phyloP scores from a whole-genome alignment of 2,113 vertebrate genomes.

The Cyprinus carpio region DNA sequence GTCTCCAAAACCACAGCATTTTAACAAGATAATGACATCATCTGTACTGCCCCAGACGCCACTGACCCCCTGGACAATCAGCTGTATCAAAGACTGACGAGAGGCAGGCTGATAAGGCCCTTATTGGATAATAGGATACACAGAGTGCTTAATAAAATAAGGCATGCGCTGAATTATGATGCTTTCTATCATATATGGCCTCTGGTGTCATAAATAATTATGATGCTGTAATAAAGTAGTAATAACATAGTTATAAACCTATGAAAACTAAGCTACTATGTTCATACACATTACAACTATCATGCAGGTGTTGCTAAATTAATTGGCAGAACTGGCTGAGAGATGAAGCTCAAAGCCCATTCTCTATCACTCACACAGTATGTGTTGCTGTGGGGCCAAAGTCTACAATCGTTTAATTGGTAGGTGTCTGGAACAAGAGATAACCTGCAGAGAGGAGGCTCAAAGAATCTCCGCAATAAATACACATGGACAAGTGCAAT shows the following conservation, averaged over 20 bases:
- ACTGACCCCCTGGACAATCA: slow-evolving; percentile 29
- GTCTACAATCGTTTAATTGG: slow-evolving; percentile 56
- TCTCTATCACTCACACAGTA: slow-evolving; percentile 15
- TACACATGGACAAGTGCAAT: slow-evolving; percentile 39
- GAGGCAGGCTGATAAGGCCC: slow-evolving; percentile 31
- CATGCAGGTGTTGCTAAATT: slow-evolving; percentile 34
- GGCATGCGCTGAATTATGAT: slow-evolving; percentile 41
- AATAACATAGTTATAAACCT: not conserved
- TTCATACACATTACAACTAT: slow-evolving; percentile 12
- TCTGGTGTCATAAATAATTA: slow-evolving; percentile 15
- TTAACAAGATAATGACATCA: slow-evolving; percentile 53
- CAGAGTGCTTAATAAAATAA: slow-evolving; percentile 43
- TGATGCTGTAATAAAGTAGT: not conserved
- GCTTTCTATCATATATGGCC: slow-evolving; percentile 16
- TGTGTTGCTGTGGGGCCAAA: slow-evolving; percentile 42
- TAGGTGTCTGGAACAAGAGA: slow-evolving; percentile 49
- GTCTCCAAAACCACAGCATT: slow-evolving; percentile 48
- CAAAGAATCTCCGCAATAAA: slow-evolving; percentile 20
- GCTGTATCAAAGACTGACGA: slow-evolving; percentile 41
- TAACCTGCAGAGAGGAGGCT: slow-evolving; percentile 25
- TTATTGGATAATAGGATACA: slow-evolving; percentile 49
- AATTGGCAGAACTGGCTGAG: slow-evolving; percentile 14
- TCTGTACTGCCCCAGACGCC: slow-evolving; percentile 47
- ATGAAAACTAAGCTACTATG: not conserved
- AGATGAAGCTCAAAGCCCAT: slow-evolving; percentile 9